Conservation (phyloP, 2,113 vertebrate species). For the Dromaius novaehollandiae region DNA sequence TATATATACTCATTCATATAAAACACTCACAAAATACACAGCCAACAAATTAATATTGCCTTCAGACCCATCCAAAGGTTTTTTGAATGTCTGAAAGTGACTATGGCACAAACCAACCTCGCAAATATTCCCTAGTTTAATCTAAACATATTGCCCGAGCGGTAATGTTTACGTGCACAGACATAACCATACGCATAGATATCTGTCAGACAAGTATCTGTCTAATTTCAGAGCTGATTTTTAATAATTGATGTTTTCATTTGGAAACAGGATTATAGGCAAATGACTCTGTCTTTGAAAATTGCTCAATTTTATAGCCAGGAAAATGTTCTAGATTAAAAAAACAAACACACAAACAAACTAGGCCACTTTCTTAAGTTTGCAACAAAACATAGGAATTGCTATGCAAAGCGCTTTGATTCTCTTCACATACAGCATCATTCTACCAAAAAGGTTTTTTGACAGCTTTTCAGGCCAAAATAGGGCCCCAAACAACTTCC, state of each 20-base stretch:
- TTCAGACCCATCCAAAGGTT: background rate
- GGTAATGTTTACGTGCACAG: background rate
- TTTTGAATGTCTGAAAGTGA: background rate
- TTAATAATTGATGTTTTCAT: background rate
- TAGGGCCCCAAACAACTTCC: background rate
- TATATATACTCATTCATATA: background rate
- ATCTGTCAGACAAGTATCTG: background rate
- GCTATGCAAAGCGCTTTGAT: background rate
- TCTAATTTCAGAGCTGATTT: constrained; percentile 11
- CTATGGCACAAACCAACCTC: background rate
- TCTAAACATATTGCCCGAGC: background rate
- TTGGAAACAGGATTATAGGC: background rate
- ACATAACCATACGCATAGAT: background rate
- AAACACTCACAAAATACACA: background rate
- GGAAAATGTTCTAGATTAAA: background rate
- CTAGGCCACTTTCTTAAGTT: background rate
- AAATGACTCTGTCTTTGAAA: background rate
- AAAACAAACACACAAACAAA: background rate
- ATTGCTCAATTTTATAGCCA: background rate
- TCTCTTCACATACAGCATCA: background rate
- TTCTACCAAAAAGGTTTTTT: background rate
- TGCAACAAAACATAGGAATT: background rate
- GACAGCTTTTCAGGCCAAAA: background rate
- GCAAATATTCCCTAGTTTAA: constrained; percentile 31
- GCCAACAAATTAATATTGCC: background rate